A percentile compares a stretch with the other conserved stretches of the same genome.
These are phyloP conservation scores for Coptotermes formosanus DNA, from an alignment of 1,140 invertebrate genomes.

Conservation along the genomic window DNA sequence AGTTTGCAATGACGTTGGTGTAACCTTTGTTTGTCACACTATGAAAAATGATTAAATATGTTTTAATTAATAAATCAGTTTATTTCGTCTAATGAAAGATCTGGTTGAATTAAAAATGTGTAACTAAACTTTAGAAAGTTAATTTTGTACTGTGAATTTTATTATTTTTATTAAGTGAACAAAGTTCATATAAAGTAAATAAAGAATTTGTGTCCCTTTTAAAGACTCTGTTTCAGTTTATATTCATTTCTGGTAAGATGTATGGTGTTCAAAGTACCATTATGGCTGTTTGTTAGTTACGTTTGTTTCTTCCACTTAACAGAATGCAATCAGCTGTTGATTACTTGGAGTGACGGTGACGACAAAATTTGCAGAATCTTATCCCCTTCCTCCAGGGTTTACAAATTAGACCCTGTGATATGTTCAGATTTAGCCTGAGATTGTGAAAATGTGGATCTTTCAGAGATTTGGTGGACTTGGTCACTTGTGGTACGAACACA, in stretches of 20 bases:
- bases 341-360: too few relatives aligned
- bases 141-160: conserved; percentile 30
- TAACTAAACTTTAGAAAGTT: conserved; percentile 28
- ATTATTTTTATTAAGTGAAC: conserved; percentile 31
- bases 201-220: conserved; percentile 33
- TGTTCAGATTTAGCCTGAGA: too few relatives aligned
- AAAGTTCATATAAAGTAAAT: conserved; percentile 31
- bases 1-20: not conserved
- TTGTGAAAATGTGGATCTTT: too few relatives aligned
- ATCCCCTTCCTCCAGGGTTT: too few relatives aligned
- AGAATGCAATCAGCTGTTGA: too few relatives aligned
- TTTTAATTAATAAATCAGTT: conserved; percentile 27
- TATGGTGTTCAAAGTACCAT: too few relatives aligned
- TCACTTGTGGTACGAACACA: too few relatives aligned
- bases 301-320: too few relatives aligned
- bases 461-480: too few relatives aligned
- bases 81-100: conserved; percentile 26
- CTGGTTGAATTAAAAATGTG: conserved; percentile 19
- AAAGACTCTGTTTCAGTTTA: conserved; percentile 35
- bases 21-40: not conserved
- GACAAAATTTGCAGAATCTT: too few relatives aligned
- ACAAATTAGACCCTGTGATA: too few relatives aligned
- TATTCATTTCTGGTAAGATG: conserved; percentile 38
- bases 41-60: conserved; percentile 16
- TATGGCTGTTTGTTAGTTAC: too few relatives aligned